Evolutionary conservation across 2,113 vertebrate genomes (phyloP).

Genomic region (Aldabrachelys gigantea): DNA sequence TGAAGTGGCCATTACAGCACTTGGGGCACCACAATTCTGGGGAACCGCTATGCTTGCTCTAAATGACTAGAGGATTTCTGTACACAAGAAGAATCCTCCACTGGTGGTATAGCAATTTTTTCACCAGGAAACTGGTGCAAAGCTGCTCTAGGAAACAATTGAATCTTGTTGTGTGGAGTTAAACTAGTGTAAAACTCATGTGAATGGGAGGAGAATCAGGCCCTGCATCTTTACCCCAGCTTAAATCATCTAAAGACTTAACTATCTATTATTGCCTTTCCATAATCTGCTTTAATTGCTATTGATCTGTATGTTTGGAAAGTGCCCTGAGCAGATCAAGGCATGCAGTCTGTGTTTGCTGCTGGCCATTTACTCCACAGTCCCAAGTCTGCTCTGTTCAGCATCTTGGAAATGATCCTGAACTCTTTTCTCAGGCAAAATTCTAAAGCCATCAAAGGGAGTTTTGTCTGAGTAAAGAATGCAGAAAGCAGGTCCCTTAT

Average conservation of each 20-base stretch:
- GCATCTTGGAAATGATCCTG: neutral
- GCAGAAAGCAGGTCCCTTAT: neutral
- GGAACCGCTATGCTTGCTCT: neutral
- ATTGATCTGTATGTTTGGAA: constrained; percentile 63
- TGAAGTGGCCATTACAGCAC: neutral
- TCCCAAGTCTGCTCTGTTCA: neutral
- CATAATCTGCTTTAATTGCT: constrained; percentile 76
- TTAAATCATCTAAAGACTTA: constrained; percentile 69
- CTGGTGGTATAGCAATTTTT: fast-evolving
- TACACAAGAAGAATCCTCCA: neutral
- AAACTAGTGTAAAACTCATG: neutral
- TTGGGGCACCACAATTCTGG: neutral
- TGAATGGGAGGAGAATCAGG: neutral
- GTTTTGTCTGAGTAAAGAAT: neutral
- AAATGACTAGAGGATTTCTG: neutral
- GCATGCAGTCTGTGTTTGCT: neutral
- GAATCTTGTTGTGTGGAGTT: neutral
- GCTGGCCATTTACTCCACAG: neutral
- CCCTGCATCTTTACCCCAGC: constrained; percentile 3
- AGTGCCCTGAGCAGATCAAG: constrained; percentile 22
- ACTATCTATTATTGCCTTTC: constrained; percentile 71
- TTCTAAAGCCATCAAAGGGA: neutral
- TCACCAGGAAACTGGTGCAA: neutral
- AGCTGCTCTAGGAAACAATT: neutral
- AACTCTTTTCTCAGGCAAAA: neutral